Percentiles rank a stretch among this genome's conserved stretches.
phyloP scores from a whole-genome alignment of 2,797 vertebrate genomes.

The Clarias platycephalus region DNA sequence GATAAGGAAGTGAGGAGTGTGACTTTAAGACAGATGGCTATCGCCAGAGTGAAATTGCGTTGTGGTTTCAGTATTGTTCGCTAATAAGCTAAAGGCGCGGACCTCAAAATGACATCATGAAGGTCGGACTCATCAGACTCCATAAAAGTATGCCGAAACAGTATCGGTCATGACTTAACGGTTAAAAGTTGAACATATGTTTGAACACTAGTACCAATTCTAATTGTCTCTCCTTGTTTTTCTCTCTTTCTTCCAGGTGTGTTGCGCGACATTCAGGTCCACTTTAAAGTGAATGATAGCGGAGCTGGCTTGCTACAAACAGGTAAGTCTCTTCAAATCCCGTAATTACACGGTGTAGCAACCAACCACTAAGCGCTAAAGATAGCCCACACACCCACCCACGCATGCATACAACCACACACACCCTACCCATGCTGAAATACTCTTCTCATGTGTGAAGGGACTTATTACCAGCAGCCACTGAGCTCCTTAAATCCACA shows the following conservation, averaged over 20 bases:
- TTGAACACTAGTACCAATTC: neutral
- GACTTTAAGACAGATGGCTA: neutral
- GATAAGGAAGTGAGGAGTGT: no score
- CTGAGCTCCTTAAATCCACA: slow-evolving; percentile 49
- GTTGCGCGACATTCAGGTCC: slow-evolving; percentile 89
- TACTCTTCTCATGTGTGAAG: slow-evolving; percentile 34
- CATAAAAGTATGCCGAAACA: neutral
- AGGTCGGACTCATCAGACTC: neutral
- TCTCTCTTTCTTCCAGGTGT: slow-evolving; percentile 78
- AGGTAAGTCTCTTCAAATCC: slow-evolving; percentile 77
- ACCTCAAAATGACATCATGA: slow-evolving; percentile 1
- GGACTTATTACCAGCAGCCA: slow-evolving; percentile 44
- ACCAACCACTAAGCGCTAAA: slow-evolving; percentile 34
- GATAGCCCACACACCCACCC: slow-evolving; percentile 22
- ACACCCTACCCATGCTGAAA: slow-evolving; percentile 26
- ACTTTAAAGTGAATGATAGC: slow-evolving; percentile 87
- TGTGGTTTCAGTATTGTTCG: neutral
- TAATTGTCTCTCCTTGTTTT: slow-evolving; percentile 30
- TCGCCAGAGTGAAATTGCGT: neutral
- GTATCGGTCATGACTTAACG: neutral
- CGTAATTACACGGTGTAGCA: slow-evolving; percentile 56
- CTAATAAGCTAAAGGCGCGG: neutral
- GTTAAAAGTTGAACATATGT: neutral
- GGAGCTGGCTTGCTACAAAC: slow-evolving; percentile 90
- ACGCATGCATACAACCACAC: slow-evolving; percentile 13